Evolutionary conservation across 2,797 vertebrate genomes (phyloP).

Genomic region (Balearica regulorum): DNA sequence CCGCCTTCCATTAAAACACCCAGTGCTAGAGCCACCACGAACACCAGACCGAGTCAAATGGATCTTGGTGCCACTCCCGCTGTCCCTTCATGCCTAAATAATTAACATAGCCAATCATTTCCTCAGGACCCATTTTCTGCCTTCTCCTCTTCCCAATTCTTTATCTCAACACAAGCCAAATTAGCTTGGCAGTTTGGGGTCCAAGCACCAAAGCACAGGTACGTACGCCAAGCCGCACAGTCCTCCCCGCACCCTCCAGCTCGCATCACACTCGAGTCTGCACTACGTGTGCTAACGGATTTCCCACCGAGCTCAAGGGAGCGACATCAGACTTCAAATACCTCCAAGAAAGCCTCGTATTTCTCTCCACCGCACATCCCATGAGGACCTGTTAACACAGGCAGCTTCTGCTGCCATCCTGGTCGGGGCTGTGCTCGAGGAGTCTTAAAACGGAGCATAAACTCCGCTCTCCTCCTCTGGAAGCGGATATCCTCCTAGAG

Average conservation of each 20-base stretch:
- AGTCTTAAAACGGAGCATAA: conserved; percentile 57
- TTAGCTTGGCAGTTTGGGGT: background rate
- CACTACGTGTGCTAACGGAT: rapidly evolving
- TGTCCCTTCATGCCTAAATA: background rate
- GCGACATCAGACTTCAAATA: background rate
- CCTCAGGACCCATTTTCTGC: background rate
- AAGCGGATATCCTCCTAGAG: background rate
- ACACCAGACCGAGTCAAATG: background rate
- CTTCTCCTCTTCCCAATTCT: background rate
- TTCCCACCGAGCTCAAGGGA: background rate
- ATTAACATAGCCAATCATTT: background rate
- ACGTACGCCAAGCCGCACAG: rapidly evolving
- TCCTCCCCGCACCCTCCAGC: background rate
- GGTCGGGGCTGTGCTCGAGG: background rate
- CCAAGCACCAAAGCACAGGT: background rate
- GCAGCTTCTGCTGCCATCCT: background rate
- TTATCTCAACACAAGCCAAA: background rate
- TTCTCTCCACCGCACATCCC: background rate
- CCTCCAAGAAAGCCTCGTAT: background rate
- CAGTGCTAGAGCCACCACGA: background rate
- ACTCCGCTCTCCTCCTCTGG: conserved; percentile 11
- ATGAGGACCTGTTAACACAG: background rate
- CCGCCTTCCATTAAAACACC: background rate
- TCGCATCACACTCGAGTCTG: rapidly evolving
- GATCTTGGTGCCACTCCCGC: background rate